Conservation (phyloP, 1,140 invertebrate genomes). For the Centruroides vittatus region DNA sequence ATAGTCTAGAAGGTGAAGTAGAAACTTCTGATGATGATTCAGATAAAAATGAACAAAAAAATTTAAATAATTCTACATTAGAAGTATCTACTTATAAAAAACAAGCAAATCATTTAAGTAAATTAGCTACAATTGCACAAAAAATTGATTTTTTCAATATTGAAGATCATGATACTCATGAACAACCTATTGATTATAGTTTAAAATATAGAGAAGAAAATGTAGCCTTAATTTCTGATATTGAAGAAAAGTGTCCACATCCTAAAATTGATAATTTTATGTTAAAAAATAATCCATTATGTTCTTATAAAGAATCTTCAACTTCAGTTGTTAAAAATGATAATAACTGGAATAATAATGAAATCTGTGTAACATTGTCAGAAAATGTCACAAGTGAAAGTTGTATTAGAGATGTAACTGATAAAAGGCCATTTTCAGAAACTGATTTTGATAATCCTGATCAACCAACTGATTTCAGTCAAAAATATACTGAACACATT, state of each 20-base stretch:
- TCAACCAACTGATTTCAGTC: conserved; percentile 9
- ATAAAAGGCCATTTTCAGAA: background rate
- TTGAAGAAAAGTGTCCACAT: background rate
- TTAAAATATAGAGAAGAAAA: background rate
- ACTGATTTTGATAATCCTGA: background rate
- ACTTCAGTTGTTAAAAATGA: no score
- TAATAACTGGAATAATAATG: no score
- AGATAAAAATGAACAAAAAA: no score
- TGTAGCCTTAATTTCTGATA: background rate
- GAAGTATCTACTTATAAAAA: no score
- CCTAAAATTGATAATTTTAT: background rate
- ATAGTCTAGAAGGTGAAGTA: no score
- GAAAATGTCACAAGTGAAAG: background rate
- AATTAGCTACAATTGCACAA: background rate
- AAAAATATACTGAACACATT: conserved; percentile 4
- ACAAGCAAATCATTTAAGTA: no score
- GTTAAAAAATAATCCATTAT: background rate
- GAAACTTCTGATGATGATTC: no score
- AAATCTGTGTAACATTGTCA: no score
- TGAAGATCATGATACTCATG: background rate
- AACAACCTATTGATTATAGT: background rate
- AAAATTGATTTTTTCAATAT: background rate
- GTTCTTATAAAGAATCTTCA: background rate
- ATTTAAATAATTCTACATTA: no score
- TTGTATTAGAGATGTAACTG: background rate